phyloP scores from a whole-genome alignment of 92 coral and sea anemone species.

The Galaxea fascicularis region DNA sequence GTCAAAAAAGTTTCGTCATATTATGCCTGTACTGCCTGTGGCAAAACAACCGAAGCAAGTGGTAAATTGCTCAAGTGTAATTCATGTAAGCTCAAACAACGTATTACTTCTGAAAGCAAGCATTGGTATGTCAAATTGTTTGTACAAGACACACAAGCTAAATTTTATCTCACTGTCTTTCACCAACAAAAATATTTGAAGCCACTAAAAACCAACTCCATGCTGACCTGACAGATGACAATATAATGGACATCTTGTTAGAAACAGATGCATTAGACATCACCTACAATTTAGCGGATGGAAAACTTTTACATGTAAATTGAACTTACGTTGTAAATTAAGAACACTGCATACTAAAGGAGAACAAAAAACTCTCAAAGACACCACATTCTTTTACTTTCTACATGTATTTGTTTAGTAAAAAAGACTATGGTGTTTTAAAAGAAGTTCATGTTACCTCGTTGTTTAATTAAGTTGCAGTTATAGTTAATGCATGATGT shows the following conservation, averaged over 20 bases:
- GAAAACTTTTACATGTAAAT: conserved; percentile 38
- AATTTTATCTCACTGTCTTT: conserved; percentile 54
- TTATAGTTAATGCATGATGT: neutral
- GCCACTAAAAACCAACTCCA: conserved; percentile 38
- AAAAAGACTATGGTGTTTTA: neutral
- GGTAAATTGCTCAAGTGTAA: too few relatives aligned
- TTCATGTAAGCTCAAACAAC: conserved; percentile 49
- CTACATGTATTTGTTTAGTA: neutral
- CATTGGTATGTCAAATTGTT: conserved; percentile 56
- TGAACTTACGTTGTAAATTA: conserved; percentile 1
- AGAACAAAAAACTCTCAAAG: neutral
- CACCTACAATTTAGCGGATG: conserved; percentile 53
- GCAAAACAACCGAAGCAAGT: too few relatives aligned
- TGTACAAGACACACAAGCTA: conserved; percentile 54
- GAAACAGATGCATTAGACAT: conserved; percentile 29
- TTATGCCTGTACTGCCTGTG: too few relatives aligned
- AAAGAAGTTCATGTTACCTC: neutral
- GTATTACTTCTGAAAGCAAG: conserved; percentile 35
- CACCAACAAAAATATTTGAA: conserved; percentile 47
- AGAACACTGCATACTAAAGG: conserved; percentile 3
- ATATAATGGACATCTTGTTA: conserved; percentile 36
- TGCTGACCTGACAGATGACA: conserved; percentile 46
- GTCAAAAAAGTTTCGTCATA: too few relatives aligned
- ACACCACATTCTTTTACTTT: neutral
- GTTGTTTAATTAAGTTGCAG: neutral